Evolutionary conservation across 2,797 vertebrate genomes (phyloP).

Genomic region (Halcyon badia): DNA sequence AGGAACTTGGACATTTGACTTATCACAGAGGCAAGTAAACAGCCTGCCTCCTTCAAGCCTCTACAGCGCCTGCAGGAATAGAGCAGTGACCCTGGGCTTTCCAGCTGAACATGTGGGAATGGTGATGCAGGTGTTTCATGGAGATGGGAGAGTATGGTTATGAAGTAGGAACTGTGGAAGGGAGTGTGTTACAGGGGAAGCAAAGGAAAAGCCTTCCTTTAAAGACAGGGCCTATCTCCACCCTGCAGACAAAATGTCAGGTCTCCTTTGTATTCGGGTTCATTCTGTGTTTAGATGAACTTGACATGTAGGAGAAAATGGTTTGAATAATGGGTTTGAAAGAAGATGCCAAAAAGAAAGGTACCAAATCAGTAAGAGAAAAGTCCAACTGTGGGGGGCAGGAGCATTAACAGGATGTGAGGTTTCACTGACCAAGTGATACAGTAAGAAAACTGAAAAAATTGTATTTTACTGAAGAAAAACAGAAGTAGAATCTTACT

Average conservation of each 20-base stretch:
- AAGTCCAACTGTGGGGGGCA: background rate
- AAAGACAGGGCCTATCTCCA: background rate
- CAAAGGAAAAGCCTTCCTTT: background rate
- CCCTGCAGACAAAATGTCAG: background rate
- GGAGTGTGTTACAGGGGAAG: background rate
- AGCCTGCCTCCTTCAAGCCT: background rate
- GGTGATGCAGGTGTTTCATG: background rate
- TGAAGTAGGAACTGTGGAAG: background rate
- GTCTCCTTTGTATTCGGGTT: background rate
- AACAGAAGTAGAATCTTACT: background rate
- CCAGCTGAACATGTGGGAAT: background rate
- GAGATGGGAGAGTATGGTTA: background rate
- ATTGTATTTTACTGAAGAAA: background rate
- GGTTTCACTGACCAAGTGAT: background rate
- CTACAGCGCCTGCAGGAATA: background rate
- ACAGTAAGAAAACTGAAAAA: background rate
- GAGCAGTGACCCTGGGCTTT: background rate
- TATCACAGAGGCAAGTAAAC: background rate
- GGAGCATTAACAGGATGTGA: background rate
- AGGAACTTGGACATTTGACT: background rate
- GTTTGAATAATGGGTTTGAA: background rate
- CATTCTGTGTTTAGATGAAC: background rate
- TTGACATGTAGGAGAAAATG: background rate
- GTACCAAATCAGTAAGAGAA: background rate
- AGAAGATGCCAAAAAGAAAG: background rate